Evolutionary conservation across 37 sponge, comb jelly and placozoan genomes (phyloP).

Genomic region (Bolinopsis microptera): DNA sequence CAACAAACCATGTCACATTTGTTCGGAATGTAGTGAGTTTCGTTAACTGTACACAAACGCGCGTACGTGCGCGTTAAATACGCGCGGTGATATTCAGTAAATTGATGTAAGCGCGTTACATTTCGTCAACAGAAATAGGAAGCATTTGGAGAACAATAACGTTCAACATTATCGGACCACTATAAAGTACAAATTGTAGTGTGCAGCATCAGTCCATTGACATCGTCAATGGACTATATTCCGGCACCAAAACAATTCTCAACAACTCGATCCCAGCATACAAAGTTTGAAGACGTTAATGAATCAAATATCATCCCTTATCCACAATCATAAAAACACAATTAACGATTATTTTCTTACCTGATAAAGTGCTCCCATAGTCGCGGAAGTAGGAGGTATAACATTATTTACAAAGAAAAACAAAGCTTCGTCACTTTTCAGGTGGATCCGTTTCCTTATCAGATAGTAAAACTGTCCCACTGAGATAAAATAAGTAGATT

Average conservation of each 20-base stretch:
- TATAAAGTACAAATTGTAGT: too few relatives aligned
- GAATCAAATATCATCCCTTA: too few relatives aligned
- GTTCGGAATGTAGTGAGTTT: too few relatives aligned
- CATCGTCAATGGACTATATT: too few relatives aligned
- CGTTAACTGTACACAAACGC: not conserved
- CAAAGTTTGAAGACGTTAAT: too few relatives aligned
- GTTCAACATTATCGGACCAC: not conserved
- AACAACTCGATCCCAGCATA: too few relatives aligned
- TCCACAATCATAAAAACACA: too few relatives aligned
- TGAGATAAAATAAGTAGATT: slow-evolving; percentile 39
- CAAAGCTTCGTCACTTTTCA: slow-evolving; percentile 68
- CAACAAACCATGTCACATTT: too few relatives aligned
- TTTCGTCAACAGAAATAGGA: not conserved
- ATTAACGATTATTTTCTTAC: too few relatives aligned
- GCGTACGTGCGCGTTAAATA: not conserved
- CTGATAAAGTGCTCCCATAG: slow-evolving; percentile 66
- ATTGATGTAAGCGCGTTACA: not conserved
- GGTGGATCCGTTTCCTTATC: slow-evolving; percentile 69
- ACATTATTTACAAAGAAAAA: slow-evolving; percentile 67
- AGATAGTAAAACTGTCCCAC: slow-evolving; percentile 72
- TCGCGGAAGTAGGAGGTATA: slow-evolving; percentile 59
- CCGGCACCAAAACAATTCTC: too few relatives aligned
- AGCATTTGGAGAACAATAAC: not conserved
- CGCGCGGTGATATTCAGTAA: not conserved
- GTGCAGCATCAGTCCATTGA: too few relatives aligned